Percentiles rank a stretch among this genome's conserved stretches.
phyloP scores from a whole-genome alignment of 2,113 vertebrate genomes.

The Leucoraja erinaceus region DNA sequence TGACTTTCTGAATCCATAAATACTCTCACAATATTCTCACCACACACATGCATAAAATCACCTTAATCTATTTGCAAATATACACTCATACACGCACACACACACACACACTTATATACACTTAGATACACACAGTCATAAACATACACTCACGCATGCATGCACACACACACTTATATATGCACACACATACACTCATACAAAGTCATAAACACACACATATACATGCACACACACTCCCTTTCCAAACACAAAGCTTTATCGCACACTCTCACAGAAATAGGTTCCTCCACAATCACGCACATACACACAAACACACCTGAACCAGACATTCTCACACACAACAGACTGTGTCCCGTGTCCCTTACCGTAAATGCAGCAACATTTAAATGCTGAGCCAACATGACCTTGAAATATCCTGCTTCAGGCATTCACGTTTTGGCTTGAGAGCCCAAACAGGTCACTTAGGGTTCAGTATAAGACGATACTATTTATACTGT shows the following conservation, averaged over 20 bases:
- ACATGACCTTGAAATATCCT: not conserved
- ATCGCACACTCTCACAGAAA: too few species aligned
- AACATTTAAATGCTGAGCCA: not conserved
- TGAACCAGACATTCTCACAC: not conserved
- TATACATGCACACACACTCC: not conserved
- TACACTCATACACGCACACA: not conserved
- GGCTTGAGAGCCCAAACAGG: not conserved
- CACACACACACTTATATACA: not conserved
- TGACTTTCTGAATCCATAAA: not conserved
- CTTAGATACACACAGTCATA: too few species aligned
- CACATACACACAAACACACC: not conserved
- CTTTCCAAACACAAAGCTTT: not conserved
- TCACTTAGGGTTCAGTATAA: not conserved
- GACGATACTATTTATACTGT: slow-evolving; percentile 5
- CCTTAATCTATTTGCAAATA: not conserved
- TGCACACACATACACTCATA: too few species aligned
- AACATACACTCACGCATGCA: too few species aligned
- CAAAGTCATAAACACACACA: not conserved
- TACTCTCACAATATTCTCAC: not conserved
- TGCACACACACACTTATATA: too few species aligned
- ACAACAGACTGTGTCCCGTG: not conserved
- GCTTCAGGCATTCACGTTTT: not conserved
- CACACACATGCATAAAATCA: too few species aligned
- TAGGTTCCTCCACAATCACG: too few species aligned
- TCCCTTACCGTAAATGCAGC: not conserved